Percentiles rank a stretch among this genome's conserved stretches.
Conservation (phyloP, 2,888 invertebrate genomes). For the Meloe dianella region DNA sequence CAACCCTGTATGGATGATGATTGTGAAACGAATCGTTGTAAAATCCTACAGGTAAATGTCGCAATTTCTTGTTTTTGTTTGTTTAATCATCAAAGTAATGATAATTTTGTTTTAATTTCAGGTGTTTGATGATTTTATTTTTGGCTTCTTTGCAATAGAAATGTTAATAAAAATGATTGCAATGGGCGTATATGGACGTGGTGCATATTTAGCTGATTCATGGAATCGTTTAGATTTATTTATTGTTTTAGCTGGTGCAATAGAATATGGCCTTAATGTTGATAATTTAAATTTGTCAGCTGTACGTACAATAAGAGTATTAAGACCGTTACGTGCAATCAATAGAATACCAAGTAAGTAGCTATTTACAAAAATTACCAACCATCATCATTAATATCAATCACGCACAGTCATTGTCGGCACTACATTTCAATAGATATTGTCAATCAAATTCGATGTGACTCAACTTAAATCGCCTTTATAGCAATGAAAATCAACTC, state of each 20-base stretch:
- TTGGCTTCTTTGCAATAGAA: constrained; percentile 96
- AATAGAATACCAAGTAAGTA: constrained; percentile 99
- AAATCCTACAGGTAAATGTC: constrained; percentile 81
- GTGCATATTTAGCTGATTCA: constrained; percentile 95
- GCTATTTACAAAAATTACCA: neutral
- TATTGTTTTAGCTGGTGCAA: constrained; percentile 92
- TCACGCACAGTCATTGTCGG: neutral
- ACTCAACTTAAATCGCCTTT: too few species aligned
- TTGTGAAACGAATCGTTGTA: constrained; percentile 87
- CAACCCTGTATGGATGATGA: constrained; percentile 96
- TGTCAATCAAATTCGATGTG: too few species aligned
- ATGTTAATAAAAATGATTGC: constrained; percentile 99
- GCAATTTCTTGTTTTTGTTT: too few species aligned
- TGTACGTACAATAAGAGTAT: constrained; percentile 95
- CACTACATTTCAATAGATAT: neutral
- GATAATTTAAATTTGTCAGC: constrained; percentile 98
- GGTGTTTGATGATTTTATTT: constrained; percentile 98
- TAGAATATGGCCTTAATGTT: constrained; percentile 91
- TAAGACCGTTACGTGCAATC: constrained; percentile 96
- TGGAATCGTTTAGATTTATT: constrained; percentile 99
- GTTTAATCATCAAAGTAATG: too few species aligned
- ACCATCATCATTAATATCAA: too few species aligned
- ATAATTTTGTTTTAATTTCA: constrained; percentile 56
- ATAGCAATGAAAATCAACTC: too few species aligned
- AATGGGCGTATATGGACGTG: constrained; percentile 94